A percentile compares a stretch with the other conserved stretches of the same genome.
Evolutionary conservation across 2,888 invertebrate species (phyloP).

Genomic region (Ectobius pallidus): DNA sequence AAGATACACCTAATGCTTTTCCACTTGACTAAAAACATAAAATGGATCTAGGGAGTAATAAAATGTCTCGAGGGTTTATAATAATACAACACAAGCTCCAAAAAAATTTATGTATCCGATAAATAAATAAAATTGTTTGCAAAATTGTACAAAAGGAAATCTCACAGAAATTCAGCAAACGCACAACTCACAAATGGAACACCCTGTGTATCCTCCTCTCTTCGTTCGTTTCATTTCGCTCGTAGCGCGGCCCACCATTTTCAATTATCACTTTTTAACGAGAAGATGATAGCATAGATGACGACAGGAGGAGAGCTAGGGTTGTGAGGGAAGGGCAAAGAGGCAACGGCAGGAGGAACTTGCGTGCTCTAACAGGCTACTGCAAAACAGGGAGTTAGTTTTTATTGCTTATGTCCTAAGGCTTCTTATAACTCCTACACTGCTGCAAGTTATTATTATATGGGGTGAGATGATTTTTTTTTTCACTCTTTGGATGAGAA

Average conservation of each 20-base stretch:
- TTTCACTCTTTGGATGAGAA: neutral
- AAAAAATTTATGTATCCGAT: no score
- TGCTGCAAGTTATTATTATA: neutral
- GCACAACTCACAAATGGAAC: no score
- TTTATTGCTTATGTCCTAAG: slow-evolving; percentile 29
- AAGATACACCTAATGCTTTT: no score
- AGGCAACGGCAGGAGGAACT: no score
- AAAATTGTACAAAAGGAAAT: no score
- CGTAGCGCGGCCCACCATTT: slow-evolving; percentile 31
- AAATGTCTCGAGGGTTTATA: no score
- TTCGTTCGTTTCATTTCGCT: slow-evolving; percentile 19
- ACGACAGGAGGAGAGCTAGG: slow-evolving; percentile 12
- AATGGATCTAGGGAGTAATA: no score
- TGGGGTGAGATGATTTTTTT: neutral
- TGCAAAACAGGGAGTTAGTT: slow-evolving; percentile 13
- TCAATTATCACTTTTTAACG: slow-evolving; percentile 39
- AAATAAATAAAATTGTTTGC: no score
- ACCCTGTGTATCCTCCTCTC: neutral
- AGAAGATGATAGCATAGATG: slow-evolving; percentile 35
- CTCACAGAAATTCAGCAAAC: no score
- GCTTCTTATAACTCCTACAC: slow-evolving; percentile 9
- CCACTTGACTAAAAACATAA: no score
- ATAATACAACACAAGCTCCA: no score
- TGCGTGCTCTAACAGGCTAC: slow-evolving; percentile 16
- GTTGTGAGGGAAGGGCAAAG: slow-evolving; percentile 13